These are phyloP conservation scores for Chaetorhynchus papuensis DNA, from an alignment of 2,113 vertebrate genomes.

Conservation along the genomic window DNA sequence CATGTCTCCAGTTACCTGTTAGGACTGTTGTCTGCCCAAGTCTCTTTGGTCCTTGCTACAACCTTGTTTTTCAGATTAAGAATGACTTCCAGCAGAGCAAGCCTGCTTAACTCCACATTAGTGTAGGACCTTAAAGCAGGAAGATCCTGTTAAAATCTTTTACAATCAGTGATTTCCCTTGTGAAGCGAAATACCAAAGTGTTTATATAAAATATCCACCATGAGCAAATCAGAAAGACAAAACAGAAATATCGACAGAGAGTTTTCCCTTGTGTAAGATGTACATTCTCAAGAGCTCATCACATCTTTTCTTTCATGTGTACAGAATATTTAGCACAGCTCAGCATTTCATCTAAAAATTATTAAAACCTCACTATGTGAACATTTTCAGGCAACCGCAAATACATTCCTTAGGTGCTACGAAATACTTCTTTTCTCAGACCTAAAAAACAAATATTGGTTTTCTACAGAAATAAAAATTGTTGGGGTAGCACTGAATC, in stretches of 20 bases:
- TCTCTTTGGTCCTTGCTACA: background rate
- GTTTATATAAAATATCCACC: background rate
- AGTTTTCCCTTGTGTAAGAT: background rate
- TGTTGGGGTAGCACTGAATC: background rate
- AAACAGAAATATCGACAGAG: background rate
- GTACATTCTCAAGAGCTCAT: background rate
- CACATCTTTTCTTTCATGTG: background rate
- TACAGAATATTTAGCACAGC: background rate
- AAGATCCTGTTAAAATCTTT: background rate
- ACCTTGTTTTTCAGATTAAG: background rate
- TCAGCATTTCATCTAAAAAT: background rate
- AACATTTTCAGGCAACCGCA: background rate
- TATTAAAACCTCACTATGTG: rapidly evolving
- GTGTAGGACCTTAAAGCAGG: background rate
- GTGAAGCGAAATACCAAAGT: rapidly evolving
- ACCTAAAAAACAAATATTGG: background rate
- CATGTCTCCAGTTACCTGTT: background rate
- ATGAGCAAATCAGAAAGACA: background rate
- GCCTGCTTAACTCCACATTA: background rate
- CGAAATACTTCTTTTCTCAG: background rate
- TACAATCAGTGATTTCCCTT: background rate
- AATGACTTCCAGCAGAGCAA: background rate
- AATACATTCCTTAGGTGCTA: background rate
- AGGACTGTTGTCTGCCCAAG: background rate
- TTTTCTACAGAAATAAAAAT: background rate